phyloP scores from a whole-genome alignment of 2,113 vertebrate species.

The Myrmecobius fasciatus region DNA sequence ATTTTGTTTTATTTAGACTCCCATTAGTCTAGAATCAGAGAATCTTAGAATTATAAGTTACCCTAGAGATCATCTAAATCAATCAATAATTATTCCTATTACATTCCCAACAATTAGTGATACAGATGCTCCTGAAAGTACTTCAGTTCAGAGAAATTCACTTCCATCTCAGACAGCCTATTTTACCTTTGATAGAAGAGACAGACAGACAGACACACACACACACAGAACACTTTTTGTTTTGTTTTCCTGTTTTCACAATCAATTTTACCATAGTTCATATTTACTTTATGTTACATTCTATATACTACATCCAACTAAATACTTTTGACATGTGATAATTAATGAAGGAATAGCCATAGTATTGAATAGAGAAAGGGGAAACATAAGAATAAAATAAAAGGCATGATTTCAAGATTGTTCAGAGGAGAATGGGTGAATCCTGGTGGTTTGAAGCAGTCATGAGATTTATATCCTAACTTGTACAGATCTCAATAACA shows the following conservation, averaged over 20 bases:
- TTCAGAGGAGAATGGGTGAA: neutral
- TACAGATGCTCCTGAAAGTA: neutral
- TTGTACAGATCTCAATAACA: neutral
- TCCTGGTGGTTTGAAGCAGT: neutral
- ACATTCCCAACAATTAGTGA: neutral
- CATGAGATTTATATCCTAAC: neutral
- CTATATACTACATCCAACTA: neutral
- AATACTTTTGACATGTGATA: neutral
- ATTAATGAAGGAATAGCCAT: neutral
- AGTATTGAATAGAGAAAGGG: neutral
- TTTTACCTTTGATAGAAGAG: neutral
- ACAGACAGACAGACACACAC: no score
- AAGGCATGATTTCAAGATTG: neutral
- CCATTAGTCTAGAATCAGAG: neutral
- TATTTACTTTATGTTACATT: neutral
- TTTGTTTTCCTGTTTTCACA: neutral
- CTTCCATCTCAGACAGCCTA: neutral
- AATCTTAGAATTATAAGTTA: neutral
- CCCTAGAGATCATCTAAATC: neutral
- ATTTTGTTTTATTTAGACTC: neutral
- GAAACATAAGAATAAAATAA: neutral
- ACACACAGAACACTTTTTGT: no score
- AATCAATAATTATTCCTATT: neutral
- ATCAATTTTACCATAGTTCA: neutral
- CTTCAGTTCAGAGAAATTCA: neutral